Percentiles rank a stretch among this genome's conserved stretches.
These are phyloP conservation scores for Lophura nycthemera DNA, from an alignment of 2,113 vertebrate species.

Conservation along the genomic window DNA sequence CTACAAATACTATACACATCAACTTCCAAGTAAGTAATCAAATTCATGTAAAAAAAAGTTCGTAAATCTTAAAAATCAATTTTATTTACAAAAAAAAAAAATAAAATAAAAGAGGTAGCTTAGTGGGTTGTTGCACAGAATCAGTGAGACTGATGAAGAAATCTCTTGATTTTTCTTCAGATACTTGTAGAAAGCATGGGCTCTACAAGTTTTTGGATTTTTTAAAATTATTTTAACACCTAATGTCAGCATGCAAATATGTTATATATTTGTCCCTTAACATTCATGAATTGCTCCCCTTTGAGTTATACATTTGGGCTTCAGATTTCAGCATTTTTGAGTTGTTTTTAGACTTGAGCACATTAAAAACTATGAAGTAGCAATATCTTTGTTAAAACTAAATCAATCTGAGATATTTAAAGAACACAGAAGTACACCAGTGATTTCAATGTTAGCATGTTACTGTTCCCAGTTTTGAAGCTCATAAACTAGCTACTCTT, in stretches of 20 bases:
- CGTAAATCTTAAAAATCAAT: not conserved
- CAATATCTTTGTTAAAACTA: not conserved
- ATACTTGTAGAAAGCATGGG: not conserved
- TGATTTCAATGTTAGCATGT: not conserved
- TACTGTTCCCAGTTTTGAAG: not conserved
- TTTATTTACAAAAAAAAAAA: not conserved
- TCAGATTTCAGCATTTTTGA: not conserved
- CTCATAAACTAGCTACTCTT: not conserved
- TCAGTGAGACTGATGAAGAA: not conserved
- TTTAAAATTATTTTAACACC: not conserved
- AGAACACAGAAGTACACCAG: not conserved
- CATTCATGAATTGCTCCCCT: fast-evolving
- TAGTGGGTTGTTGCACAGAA: not conserved
- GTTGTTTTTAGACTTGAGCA: not conserved
- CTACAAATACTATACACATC: too few relatives aligned
- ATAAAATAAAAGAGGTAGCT: not conserved
- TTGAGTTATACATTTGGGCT: fast-evolving
- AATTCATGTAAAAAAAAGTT: not conserved
- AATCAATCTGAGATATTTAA: not conserved
- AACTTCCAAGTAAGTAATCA: not conserved
- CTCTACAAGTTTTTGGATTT: not conserved
- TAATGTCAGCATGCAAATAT: not conserved
- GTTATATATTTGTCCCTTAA: not conserved
- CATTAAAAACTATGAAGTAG: not conserved
- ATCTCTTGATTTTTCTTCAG: not conserved